Evolutionary conservation across 2,888 invertebrate species (phyloP), one percentile per base, ranked within the genome.

Genomic region (Cetonia aurata): DNA sequence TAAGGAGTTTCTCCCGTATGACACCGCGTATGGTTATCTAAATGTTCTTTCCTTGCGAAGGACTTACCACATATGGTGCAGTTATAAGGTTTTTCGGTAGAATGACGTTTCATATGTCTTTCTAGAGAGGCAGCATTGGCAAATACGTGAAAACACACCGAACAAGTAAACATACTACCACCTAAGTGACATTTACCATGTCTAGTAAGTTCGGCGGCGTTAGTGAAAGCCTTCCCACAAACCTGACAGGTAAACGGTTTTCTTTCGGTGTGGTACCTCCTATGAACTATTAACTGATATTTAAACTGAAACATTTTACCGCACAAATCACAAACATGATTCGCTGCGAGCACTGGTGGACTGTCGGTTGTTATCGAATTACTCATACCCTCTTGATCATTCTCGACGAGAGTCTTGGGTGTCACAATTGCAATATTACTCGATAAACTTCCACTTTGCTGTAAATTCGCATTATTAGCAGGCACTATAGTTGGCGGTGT

Each of bases 241-340:
- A 94, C 93, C 53, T 72, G 88, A 77, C 89, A 89, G 72, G 93
- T 93, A 80, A 93, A 94, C 52, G 94, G 94, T 82, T 95, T 95
- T 76, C 92, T 89, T 84, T 95, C 94, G 50, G 92, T 93, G 79
- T 95, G 95, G 84, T 95, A 95, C 77, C 95, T 90, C 79, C 93
- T 89, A 85, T 95, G 95, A 50, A 95, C 94, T 78, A 95, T 95
- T 71, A 95, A 88, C 82, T 95, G 95, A 85, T 95, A 95, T 70
- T 94, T 90, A 83, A 93, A 95, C 79, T 93, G 93, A 85, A 95
- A 95, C 85, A 93, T 92, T 85, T 95, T 94, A 65, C 93, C 93
- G 79, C 95, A 95, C 72, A 95, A 89, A 83, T 95, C 94, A 83
- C 95, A 95, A 15, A 92, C 88, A 83, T 95, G 94, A 73, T 73